Conservation (phyloP, 2,113 vertebrate genomes). For the Accipiter cooperii region DNA sequence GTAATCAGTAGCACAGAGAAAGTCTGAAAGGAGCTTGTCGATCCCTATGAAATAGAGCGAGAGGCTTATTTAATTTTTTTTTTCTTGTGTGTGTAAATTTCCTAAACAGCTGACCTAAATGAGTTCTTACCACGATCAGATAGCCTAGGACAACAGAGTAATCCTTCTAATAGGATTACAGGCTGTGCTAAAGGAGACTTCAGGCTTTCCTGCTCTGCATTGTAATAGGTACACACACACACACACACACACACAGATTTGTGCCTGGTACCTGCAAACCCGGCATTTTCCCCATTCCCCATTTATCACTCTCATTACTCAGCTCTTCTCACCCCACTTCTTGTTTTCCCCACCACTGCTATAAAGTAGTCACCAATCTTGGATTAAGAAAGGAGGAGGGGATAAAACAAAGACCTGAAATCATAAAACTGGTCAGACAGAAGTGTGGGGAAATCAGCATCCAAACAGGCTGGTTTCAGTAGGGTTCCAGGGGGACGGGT, state of each 20-base stretch:
- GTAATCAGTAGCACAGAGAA: slow-evolving; percentile 22
- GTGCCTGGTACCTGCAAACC: neutral
- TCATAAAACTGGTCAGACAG: neutral
- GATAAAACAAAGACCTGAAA: neutral
- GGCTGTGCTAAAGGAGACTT: slow-evolving; percentile 50
- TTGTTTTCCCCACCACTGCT: neutral
- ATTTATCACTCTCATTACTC: neutral
- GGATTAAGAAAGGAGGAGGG: neutral
- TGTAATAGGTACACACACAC: neutral
- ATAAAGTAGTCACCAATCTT: neutral
- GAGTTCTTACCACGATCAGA: slow-evolving; percentile 71
- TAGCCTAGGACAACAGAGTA: slow-evolving; percentile 70
- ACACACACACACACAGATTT: neutral
- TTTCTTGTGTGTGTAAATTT: slow-evolving; percentile 60
- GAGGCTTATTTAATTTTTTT: slow-evolving; percentile 45
- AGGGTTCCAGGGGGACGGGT: neutral
- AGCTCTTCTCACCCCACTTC: neutral
- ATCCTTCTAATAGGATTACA: slow-evolving; percentile 76
- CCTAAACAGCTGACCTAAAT: slow-evolving; percentile 70
- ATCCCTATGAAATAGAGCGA: slow-evolving; percentile 38
- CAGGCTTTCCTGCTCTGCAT: slow-evolving; percentile 23
- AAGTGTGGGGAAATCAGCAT: neutral
- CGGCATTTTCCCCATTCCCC: neutral
- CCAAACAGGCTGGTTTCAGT: neutral
- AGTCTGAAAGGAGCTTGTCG: slow-evolving; percentile 27